phyloP scores from a whole-genome alignment of 2,888 invertebrate genomes.

The Chloromyia formosa region DNA sequence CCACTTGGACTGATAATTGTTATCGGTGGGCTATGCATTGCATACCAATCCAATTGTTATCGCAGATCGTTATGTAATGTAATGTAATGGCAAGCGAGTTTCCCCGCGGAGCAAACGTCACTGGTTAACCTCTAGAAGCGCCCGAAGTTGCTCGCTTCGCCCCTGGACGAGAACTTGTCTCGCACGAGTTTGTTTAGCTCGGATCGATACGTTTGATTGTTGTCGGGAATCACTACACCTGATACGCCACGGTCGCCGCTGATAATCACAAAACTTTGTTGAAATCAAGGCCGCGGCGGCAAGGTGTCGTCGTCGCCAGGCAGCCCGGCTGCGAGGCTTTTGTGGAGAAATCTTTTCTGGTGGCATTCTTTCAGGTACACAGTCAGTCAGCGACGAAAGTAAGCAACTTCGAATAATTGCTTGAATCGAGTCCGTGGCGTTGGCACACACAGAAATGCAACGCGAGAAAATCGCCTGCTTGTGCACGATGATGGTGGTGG shows the following conservation, averaged over 20 bases:
- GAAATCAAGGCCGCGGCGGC: slow-evolving; percentile 14
- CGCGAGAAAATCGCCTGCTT: too few relatives aligned
- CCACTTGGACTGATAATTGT: slow-evolving; percentile 10
- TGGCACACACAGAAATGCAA: too few relatives aligned
- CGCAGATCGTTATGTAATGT: slow-evolving; percentile 5
- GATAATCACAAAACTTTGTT: slow-evolving; percentile 14
- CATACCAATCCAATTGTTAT: slow-evolving; percentile 1
- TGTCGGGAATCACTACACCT: slow-evolving; percentile 1
- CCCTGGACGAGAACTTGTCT: neutral
- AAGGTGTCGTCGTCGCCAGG: neutral
- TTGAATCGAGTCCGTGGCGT: too few relatives aligned
- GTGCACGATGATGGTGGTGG: too few relatives aligned
- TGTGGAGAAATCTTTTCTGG: slow-evolving; percentile 4
- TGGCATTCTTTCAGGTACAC: slow-evolving; percentile 8
- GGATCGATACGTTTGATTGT: slow-evolving; percentile 26
- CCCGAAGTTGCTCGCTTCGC: neutral
- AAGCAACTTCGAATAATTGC: too few relatives aligned
- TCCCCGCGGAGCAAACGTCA: slow-evolving; percentile 3
- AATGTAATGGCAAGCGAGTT: neutral
- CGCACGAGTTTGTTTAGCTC: neutral
- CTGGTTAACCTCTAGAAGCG: slow-evolving; percentile 21
- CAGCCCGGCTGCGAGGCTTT: neutral
- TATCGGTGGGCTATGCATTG: neutral
- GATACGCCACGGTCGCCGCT: neutral
- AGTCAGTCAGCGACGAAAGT: neutral